Conservation (phyloP, 2,797 vertebrate species). For the Psittacula echo region DNA sequence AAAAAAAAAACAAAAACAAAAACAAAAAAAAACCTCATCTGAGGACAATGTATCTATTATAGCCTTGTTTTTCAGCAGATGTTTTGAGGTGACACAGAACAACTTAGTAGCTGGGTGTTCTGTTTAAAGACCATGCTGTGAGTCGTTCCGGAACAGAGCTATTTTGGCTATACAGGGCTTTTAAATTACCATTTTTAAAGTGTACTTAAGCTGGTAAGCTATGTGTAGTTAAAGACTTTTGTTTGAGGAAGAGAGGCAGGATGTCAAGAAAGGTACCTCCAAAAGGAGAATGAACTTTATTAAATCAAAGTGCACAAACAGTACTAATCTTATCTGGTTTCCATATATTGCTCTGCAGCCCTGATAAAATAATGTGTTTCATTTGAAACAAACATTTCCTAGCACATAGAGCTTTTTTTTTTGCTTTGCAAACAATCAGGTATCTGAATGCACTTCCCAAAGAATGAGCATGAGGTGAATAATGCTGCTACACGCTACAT, state of each 20-base stretch:
- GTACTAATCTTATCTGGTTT: slow-evolving; percentile 29
- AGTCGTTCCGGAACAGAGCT: slow-evolving; percentile 68
- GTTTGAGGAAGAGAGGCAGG: background rate
- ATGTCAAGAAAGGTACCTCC: slow-evolving; percentile 49
- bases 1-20: background rate
- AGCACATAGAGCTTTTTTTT: slow-evolving; percentile 9
- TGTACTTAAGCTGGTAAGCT: slow-evolving; percentile 68
- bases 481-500: slow-evolving; percentile 20
- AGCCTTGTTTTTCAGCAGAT: slow-evolving; percentile 71
- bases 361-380: slow-evolving; percentile 9
- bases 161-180: slow-evolving; percentile 58
- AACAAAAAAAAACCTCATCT: background rate
- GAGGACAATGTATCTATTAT: slow-evolving; percentile 72
- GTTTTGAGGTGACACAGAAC: slow-evolving; percentile 64
- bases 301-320: slow-evolving; percentile 42
- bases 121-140: slow-evolving; percentile 62
- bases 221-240: slow-evolving; percentile 55
- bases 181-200: slow-evolving; percentile 71
- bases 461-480: slow-evolving; percentile 17
- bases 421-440: slow-evolving; percentile 63
- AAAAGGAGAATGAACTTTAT: slow-evolving; percentile 53
- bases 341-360: background rate
- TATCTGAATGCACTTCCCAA: slow-evolving; percentile 36
- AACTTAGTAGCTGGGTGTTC: slow-evolving; percentile 60
- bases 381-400: slow-evolving; percentile 45